phyloP scores from a whole-genome alignment of 37 sponge, comb jelly and placozoan species.

The Chondrosia reniformis region DNA sequence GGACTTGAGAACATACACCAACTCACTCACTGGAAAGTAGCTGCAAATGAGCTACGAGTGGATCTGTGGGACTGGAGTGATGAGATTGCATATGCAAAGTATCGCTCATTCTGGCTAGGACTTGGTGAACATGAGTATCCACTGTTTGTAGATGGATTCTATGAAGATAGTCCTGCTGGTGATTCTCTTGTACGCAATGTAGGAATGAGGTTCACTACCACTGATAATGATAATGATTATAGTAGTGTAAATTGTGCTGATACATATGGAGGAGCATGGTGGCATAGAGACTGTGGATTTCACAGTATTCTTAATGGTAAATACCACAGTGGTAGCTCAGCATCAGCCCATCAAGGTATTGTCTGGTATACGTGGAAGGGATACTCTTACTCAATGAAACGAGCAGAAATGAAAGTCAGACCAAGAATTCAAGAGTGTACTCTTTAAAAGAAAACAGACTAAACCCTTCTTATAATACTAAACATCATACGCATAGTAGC shows the following conservation, averaged over 20 bases:
- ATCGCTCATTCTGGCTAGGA: background rate
- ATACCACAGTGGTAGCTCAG: background rate
- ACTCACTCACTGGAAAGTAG: background rate
- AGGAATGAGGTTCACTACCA: background rate
- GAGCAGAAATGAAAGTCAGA: constrained; percentile 6
- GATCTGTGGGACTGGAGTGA: background rate
- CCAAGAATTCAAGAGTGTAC: background rate
- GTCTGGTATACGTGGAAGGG: constrained; percentile 26
- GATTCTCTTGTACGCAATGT: constrained; percentile 10
- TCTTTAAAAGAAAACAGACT: too few species aligned
- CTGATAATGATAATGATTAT: constrained; percentile 13
- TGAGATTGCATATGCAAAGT: background rate
- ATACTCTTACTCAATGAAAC: background rate
- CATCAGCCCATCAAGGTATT: background rate
- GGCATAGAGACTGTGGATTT: background rate
- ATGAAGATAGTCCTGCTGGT: background rate
- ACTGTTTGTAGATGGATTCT: background rate
- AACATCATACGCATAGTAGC: too few species aligned
- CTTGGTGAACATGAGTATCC: background rate
- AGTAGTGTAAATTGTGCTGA: background rate
- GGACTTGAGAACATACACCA: background rate
- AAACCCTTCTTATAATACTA: too few species aligned
- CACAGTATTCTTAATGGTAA: background rate
- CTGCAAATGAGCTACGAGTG: background rate
- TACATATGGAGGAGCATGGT: constrained; percentile 8